phyloP scores from a whole-genome alignment of 2,888 invertebrate genomes.

The Agrotis puta region DNA sequence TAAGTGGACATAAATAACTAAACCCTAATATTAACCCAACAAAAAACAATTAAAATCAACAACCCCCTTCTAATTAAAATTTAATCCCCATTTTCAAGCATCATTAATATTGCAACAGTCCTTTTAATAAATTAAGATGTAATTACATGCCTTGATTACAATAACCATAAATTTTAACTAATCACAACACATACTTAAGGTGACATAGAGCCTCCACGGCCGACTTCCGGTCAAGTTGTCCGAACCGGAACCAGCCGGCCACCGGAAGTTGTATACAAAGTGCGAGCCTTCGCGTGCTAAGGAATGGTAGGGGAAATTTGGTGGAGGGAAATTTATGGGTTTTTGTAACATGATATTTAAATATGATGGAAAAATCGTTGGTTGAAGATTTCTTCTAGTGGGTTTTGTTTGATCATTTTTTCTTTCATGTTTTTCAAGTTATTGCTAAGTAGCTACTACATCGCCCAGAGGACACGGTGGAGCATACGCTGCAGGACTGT shows the following conservation, averaged over 20 bases:
- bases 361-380: conserved; percentile 42
- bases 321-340: conserved; percentile 61
- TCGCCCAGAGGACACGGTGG: too few species aligned
- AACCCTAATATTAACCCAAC: conserved; percentile 1
- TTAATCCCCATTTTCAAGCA: conserved; percentile 36
- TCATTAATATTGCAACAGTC: conserved; percentile 39
- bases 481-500: too few species aligned
- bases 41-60: conserved; percentile 27
- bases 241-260: conserved; percentile 74
- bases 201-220: conserved; percentile 87
- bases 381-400: neutral
- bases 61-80: conserved; percentile 50
- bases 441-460: neutral
- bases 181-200: conserved; percentile 88
- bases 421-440: neutral
- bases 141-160: conserved; percentile 80
- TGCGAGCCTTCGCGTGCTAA: conserved; percentile 88
- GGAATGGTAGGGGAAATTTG: conserved; percentile 65
- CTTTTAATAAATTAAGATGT: conserved; percentile 64
- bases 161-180: conserved; percentile 81
- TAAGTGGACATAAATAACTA: neutral
- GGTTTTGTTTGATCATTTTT: neutral
- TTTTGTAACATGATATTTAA: conserved; percentile 65
- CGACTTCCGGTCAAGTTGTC: conserved; percentile 82
- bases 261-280: conserved; percentile 89